Conservation (phyloP, 2,888 invertebrate species). For the Eupelmus urozonus region DNA sequence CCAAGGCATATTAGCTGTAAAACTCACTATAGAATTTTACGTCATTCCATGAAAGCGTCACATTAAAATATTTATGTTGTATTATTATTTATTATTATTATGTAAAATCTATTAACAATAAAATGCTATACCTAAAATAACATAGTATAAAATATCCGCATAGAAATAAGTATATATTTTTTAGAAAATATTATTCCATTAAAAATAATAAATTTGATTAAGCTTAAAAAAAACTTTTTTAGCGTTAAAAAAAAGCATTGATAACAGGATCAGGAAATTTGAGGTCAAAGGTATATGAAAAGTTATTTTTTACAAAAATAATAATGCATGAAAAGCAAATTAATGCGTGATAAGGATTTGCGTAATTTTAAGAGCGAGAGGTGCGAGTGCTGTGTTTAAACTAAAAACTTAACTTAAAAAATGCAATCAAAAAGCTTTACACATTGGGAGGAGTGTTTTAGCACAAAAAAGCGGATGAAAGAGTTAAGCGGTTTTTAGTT, state of each 20-base stretch:
- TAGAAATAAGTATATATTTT: constrained; percentile 28
- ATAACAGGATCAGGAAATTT: constrained; percentile 29
- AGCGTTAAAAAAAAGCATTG: not conserved
- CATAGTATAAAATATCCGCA: too few relatives aligned
- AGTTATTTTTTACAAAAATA: constrained; percentile 22
- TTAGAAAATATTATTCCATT: constrained; percentile 36
- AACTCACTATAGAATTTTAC: too few relatives aligned
- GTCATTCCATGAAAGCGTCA: too few relatives aligned
- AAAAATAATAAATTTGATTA: constrained; percentile 7
- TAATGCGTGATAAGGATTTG: constrained; percentile 20
- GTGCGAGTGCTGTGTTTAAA: constrained; percentile 52
- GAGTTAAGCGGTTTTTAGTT: constrained; percentile 41
- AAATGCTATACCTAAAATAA: not conserved
- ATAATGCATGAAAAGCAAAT: constrained; percentile 39
- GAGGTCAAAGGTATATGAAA: constrained; percentile 18
- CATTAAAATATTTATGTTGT: too few relatives aligned
- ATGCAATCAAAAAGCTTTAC: constrained; percentile 16
- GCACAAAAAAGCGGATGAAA: constrained; percentile 38
- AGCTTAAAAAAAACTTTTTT: not conserved
- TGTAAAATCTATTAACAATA: too few relatives aligned
- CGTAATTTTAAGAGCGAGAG: constrained; percentile 43
- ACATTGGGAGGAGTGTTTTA: constrained; percentile 50
- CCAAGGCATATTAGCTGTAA: too few relatives aligned
- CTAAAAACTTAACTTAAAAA: not conserved
- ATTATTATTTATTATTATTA: too few relatives aligned